Evolutionary conservation across 1,140 invertebrate species (phyloP).

Genomic region (Zaprionus tsacasi): DNA sequence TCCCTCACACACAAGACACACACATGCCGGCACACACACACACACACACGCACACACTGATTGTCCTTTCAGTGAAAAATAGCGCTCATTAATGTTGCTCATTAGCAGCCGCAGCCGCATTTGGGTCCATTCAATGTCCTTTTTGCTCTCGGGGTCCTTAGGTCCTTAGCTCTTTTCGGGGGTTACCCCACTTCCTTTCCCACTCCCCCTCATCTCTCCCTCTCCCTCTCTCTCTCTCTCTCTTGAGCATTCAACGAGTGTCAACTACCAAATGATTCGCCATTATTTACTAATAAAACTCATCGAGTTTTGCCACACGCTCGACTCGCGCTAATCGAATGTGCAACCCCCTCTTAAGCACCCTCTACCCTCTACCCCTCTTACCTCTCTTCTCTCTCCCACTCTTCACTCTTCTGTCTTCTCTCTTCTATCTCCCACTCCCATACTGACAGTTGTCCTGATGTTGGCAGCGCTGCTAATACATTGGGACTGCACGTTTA

Average conservation of each 20-base stretch:
- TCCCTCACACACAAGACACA: constrained; percentile 8
- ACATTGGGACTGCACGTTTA: constrained; percentile 70
- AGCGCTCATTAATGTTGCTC: constrained; percentile 80
- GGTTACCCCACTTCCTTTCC: neutral
- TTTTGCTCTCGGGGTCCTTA: constrained; percentile 14
- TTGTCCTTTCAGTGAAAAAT: constrained; percentile 80
- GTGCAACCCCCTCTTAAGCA: constrained; percentile 12
- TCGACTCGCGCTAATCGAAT: constrained; percentile 68
- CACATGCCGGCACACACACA: constrained; percentile 2
- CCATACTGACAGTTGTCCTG: constrained; percentile 28
- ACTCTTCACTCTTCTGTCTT: neutral
- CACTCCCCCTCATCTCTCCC: constrained; percentile 6
- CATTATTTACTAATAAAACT: constrained; percentile 84
- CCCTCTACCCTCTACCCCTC: neutral
- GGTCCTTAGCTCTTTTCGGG: constrained; percentile 18
- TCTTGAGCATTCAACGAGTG: constrained; percentile 66
- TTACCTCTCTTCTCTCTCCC: neutral
- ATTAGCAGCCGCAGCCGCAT: constrained; percentile 70
- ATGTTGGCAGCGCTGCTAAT: constrained; percentile 55
- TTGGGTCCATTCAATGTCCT: constrained; percentile 12
- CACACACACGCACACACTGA: constrained; percentile 45
- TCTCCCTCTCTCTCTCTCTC: neutral
- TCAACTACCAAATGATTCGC: constrained; percentile 83
- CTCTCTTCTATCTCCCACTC: neutral
- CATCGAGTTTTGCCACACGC: constrained; percentile 69